These are phyloP conservation scores for Orchestia grillus DNA, from an alignment of 1,140 invertebrate species.

Conservation along the genomic window DNA sequence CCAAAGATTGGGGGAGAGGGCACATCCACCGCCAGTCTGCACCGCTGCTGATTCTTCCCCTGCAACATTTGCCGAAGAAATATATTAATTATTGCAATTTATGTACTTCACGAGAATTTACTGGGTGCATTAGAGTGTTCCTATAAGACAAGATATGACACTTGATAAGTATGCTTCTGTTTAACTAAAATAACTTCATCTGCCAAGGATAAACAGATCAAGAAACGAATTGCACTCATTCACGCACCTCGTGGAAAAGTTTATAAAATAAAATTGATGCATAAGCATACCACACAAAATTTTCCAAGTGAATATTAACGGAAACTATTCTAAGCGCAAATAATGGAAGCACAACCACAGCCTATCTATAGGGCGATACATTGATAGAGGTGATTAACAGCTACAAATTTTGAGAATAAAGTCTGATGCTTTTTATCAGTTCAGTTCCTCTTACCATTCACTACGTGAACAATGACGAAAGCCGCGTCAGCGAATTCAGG, in stretches of 20 bases:
- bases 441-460: slow-evolving; percentile 81
- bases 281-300: too few species aligned
- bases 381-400: background rate
- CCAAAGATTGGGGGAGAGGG: background rate
- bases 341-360: background rate
- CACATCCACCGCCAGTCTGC: slow-evolving; percentile 32
- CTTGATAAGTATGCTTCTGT: too few species aligned
- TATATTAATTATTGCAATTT: too few species aligned
- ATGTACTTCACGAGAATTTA: too few species aligned
- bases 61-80: background rate
- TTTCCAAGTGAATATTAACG: background rate
- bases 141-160: too few species aligned
- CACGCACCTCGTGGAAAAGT: too few species aligned
- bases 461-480: slow-evolving; percentile 87
- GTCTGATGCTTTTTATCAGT: background rate
- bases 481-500: slow-evolving; percentile 82
- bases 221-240: too few species aligned
- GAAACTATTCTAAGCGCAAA: background rate
- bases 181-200: too few species aligned
- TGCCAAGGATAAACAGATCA: too few species aligned
- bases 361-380: background rate
- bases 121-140: too few species aligned
- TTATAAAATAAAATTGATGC: too few species aligned
- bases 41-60: slow-evolving; percentile 58
- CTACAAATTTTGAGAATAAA: background rate